Base-by-base conservation (phyloP, 2,888 invertebrate genomes). In the Archaeoteleia sp. region DNA sequence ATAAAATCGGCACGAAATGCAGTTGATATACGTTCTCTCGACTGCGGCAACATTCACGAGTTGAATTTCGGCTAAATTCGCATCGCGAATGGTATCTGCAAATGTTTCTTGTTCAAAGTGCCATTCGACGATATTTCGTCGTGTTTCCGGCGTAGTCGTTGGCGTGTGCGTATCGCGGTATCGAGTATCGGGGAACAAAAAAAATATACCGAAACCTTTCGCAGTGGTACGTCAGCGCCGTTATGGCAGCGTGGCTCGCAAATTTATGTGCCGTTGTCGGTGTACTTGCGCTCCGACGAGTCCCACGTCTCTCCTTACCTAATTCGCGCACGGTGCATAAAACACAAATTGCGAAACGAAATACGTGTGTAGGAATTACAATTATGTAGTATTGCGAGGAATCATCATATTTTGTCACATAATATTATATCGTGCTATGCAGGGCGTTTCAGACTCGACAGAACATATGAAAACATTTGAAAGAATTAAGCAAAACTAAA, bases 141-240 rank as follows among this genome's bases (percentile, higher is more conserved):
- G 35, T 10, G 25, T 40, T 40, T 40, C 48, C 48, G 39, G 10
- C 46, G 46, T 12, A 43, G 30, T 46, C 40, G 37, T 10, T 40
- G 40, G 39, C 40, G 57, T 17, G 48, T 35, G 57, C 30, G 45
- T 57, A 57, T 57, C 39, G 46, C 46, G 46, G 48, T 57, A 57
- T 46, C 46, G 46, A 12, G 43, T 54, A 54, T 54, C 25, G 54
- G 29, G 1, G n/a, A 29, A 29, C n/a, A 30, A 9, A 7, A 14
- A 25, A 37, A 34, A 27, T 34, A 54, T 43, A 25, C 10, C 10
- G 34, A 23, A 34, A 46, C 5, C 8, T 9, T 15, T 14, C 29
- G 13, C 5, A 29, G 12, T 9, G 15, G 4, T 7, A 10, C 6
- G 9, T 5, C 45, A 15, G 1, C 13, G 23, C 14, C 43, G 43